Evolutionary conservation across 2,797 vertebrate species (phyloP), one percentile per base, ranked within the genome.

Genomic region (Oreochromis mossambicus): DNA sequence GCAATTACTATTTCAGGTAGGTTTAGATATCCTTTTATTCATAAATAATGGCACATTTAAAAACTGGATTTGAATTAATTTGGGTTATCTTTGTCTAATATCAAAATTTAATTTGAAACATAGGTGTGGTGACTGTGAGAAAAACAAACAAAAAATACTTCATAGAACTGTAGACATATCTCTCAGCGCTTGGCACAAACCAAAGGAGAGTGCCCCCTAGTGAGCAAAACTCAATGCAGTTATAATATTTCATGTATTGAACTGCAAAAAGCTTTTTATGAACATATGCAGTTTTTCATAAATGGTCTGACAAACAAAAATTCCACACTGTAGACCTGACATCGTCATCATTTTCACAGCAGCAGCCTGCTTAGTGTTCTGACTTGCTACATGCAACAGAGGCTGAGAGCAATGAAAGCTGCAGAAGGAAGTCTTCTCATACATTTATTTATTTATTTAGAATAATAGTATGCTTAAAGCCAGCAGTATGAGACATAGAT

Each of bases 401-500:
- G 36, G 75, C 66, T 52, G 17, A 82, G 66, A 56, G 82, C 17
- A 11, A 41, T 76, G 36, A 82, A 54, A 86, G 19, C 54, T 24
- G 75, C 36, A 14, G 38, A 43, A 75, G 13, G 55, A 86, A 70
- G 63, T 43, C 32, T 61, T 84, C 76, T 81, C 24, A 66, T 68
- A 32, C 50, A 56, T 77, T 78, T 85, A 10, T 41, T 68, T 68
- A 81, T 43, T 19, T 51, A 11, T 68, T 43, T 79, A 81, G n/a
- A 46, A 58, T 36, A 32, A 29, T 36, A 55, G 50, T 78, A 79
- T 55, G 80, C 85, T 88, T 83, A 70, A 84, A 89, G 90, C 82
- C 83, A 92, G 91, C 85, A 94, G 68, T 54, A 46, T 36, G 50
- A 61, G 78, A 79, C 84, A 55, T 15, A 10, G 46, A 76, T 63